A percentile compares a stretch with the other conserved stretches of the same genome.
These are phyloP conservation scores for Argya squamiceps DNA, from an alignment of 2,797 vertebrate genomes.

Conservation along the genomic window DNA sequence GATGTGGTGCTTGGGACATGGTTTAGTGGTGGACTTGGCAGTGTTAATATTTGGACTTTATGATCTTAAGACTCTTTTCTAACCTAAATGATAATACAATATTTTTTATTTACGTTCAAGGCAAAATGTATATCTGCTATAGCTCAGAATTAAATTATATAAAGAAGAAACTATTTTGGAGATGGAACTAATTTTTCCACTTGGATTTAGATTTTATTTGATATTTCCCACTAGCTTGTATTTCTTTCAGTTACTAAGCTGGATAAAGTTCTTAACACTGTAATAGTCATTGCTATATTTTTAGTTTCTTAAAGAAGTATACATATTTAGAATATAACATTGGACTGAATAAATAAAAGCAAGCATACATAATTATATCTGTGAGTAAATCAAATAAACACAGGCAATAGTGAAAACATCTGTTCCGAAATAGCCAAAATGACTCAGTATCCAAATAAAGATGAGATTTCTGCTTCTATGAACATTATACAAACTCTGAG, in stretches of 20 bases:
- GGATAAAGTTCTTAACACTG: not conserved
- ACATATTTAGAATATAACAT: not conserved
- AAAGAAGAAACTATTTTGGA: not conserved
- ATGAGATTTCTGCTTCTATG: not conserved
- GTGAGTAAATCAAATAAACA: not conserved
- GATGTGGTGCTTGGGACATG: not conserved
- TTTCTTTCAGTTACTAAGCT: not conserved
- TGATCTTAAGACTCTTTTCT: not conserved
- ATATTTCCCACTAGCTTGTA: not conserved
- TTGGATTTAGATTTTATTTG: not conserved
- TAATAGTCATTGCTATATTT: not conserved
- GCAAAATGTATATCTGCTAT: not conserved
- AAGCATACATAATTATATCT: not conserved
- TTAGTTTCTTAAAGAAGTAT: not conserved
- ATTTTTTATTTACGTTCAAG: not conserved
- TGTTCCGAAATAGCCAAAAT: not conserved
- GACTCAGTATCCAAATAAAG: not conserved
- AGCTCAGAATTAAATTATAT: not conserved
- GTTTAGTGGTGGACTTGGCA: not conserved
- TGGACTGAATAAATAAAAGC: not conserved
- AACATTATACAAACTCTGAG: not conserved
- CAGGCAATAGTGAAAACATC: not conserved
- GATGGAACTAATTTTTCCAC: not conserved
- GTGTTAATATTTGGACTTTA: not conserved
- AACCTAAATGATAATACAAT: not conserved